Evolutionary conservation across 2,113 vertebrate genomes (phyloP), one percentile per base, ranked within the genome.

Genomic region (Sander vitreus): DNA sequence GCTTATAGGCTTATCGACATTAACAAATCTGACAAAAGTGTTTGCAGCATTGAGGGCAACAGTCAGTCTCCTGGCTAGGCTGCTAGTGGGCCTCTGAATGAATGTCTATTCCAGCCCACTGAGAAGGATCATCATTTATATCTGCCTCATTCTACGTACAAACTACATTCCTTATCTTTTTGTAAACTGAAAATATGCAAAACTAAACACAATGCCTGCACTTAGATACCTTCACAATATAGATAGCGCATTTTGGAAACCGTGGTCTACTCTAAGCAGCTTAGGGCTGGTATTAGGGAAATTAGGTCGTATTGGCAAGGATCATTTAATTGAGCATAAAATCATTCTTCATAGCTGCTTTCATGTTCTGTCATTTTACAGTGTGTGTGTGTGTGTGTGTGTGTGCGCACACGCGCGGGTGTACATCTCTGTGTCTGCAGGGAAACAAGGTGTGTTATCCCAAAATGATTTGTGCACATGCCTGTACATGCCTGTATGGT

Each of bases 231-330:
- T 77, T 77, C 70, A 77, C 55, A 83, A 73, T 69, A 57, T 60
- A 78, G 43, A 80, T 66, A 55, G 47, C 60, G 66, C 62, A 77
- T 80, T 88, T 84, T 90, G 75, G 80, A 91, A 92, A 93, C 91
- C 21, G 53, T 18, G 23, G 74, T 85, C 84, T 73, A 59, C 70
- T 73, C 85, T 81, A 48, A 85, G 85, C 65, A 73, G 90, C 88
- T 87, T 83, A 73, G 51, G 82, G 85, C 78, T 88, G 74, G 73
- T 78, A 88, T 93, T 90, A 90, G 73, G 73, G 76, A 71, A 94
- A 94, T 92, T 91, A 92, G 92, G 92, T 91, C 54, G 82, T 83
- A 67, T 84, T 91, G 83, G 87, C 59, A 78, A 62, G 66, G 68
- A 84, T 86, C 65, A 73, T 88, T 91, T 90, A 93, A 92, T 88